Evolutionary conservation across 2,797 vertebrate species (phyloP).

Genomic region (Halcyon chelicuti): DNA sequence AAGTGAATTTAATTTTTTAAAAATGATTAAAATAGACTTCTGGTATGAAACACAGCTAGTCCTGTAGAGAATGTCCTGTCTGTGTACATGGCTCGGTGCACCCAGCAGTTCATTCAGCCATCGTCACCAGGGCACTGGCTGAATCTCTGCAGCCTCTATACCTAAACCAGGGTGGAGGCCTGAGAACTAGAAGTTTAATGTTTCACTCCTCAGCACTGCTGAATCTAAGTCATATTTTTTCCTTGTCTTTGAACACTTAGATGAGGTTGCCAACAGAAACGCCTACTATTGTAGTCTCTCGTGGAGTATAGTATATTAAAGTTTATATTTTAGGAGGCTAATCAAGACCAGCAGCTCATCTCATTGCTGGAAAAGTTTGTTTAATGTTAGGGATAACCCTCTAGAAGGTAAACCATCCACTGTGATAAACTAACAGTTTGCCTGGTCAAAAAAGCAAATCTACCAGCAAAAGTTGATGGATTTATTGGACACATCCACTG

Average conservation of each 20-base stretch:
- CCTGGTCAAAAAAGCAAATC: background rate
- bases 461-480: background rate
- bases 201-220: background rate
- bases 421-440: background rate
- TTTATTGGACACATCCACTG: background rate
- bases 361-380: background rate
- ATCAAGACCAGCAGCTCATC: background rate
- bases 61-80: rapidly evolving
- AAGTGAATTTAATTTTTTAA: background rate
- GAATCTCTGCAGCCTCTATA: background rate
- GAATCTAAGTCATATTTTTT: background rate
- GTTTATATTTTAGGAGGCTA: background rate
- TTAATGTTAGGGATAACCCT: background rate
- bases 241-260: background rate
- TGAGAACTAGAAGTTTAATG: background rate
- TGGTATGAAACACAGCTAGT: background rate
- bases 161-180: background rate
- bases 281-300: background rate
- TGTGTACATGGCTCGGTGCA: rapidly evolving
- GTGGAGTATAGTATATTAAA: background rate
- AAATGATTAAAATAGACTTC: background rate
- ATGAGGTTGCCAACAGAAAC: background rate
- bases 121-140: no score
- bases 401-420: background rate
- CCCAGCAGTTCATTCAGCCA: background rate